Conservation (phyloP, 1,140 invertebrate species). For the Mamestra configurata region DNA sequence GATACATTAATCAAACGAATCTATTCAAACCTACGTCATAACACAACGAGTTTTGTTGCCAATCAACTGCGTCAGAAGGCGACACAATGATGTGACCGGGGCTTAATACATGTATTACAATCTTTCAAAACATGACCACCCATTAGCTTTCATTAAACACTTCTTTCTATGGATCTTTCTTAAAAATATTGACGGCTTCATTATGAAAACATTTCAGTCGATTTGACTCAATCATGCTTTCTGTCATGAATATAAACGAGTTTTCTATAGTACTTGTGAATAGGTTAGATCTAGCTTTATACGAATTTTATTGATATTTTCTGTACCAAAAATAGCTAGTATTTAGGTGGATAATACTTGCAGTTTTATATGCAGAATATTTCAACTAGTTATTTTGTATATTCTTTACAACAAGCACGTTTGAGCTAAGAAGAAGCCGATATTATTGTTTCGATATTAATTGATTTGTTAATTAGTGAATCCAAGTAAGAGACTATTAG, state of each 20-base stretch:
- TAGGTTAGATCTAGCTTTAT: not conserved
- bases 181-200: not conserved
- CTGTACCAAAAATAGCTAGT: not conserved
- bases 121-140: too few relatives aligned
- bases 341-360: not conserved
- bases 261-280: constrained; percentile 10
- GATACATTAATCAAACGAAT: too few relatives aligned
- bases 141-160: too few relatives aligned
- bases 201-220: not conserved
- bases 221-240: not conserved
- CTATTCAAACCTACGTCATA: too few relatives aligned
- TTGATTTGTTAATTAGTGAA: constrained; percentile 6
- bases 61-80: too few relatives aligned
- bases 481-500: not conserved
- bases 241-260: not conserved
- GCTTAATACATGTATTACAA: too few relatives aligned
- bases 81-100: too few relatives aligned
- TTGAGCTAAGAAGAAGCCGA: not conserved
- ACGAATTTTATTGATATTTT: constrained; percentile 1
- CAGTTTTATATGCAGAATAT: not conserved
- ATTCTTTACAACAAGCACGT: not conserved
- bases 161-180: not conserved
- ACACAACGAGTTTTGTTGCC: too few relatives aligned
- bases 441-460: constrained; percentile 1
- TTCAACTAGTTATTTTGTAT: constrained; percentile 14